Evolutionary conservation across 2,113 vertebrate species (phyloP), one percentile per base, ranked within the genome.

Genomic region (Callocephalon fimbriatum): DNA sequence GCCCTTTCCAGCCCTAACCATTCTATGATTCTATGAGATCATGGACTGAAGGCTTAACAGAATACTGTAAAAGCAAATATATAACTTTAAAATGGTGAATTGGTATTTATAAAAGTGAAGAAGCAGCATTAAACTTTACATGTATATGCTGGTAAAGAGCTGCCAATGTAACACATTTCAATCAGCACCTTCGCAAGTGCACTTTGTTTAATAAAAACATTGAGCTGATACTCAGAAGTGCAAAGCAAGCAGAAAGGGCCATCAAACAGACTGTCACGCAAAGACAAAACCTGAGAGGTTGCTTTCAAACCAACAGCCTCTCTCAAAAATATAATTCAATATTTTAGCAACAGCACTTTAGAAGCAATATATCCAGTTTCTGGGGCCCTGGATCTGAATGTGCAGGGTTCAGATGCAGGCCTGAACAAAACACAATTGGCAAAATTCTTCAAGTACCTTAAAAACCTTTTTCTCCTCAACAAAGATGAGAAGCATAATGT

Each of bases 361-460:
- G 40, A 51, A 65, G 72, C 15, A 51, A 31, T 35, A 51, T 19
- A 83, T 22, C 25, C 8, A 12, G 16, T 31, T n/a, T 31, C 44
- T 29, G 63, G 5, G 21, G 35, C 50, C 29, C 40, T 44, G 40
- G 13, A 29, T 76, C 45, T 53, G 18, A 47, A 53, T 19, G 19
- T 0, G 1, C 37, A 81, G 29, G 21, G 35, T 26, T 67, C 38
- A 48, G 56, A 38, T 12, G 40, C 0, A 0, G 32, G 31, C 26
- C 35, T 50, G 32, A 92, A 37, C 29, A 65, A 62, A 42, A 32
- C 3, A 47, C 59, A 45, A 66, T 16, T 12, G 16, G 31, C 26
- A 44, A 73, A 56, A 75, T 32, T 58, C 26, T 74, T n/a, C 35
- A 59, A 84, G 54, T 42, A 27, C 16, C 31, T 70, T 85, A 54